Conservation (phyloP, 1,140 invertebrate genomes). For the Heliconius melpomene region DNA sequence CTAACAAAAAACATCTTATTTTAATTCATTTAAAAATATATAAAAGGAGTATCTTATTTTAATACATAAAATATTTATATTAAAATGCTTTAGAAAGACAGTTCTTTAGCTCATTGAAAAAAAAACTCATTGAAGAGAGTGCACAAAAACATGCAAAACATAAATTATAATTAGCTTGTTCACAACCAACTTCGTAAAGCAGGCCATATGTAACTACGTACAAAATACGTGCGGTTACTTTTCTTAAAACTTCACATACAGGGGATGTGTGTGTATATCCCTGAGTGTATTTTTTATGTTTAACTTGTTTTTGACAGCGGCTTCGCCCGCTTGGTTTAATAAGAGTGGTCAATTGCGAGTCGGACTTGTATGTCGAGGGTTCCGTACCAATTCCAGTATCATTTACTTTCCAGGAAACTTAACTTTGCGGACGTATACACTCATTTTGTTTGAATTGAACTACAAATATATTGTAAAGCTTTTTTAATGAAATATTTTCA, state of each 20-base stretch:
- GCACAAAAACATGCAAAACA: background rate
- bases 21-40: background rate
- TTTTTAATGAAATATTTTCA: too few relatives aligned
- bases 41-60: background rate
- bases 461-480: too few relatives aligned
- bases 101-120: background rate
- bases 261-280: too few relatives aligned
- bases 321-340: too few relatives aligned
- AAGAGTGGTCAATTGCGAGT: too few relatives aligned
- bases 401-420: too few relatives aligned
- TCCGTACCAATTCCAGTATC: too few relatives aligned
- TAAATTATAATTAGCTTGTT: conserved; percentile 12
- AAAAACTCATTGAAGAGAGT: background rate
- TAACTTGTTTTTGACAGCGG: too few relatives aligned
- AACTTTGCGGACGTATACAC: too few relatives aligned
- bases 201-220: background rate
- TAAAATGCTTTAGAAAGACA: background rate
- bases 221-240: background rate
- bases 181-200: background rate
- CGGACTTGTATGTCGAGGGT: too few relatives aligned
- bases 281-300: background rate
- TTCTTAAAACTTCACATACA: background rate
- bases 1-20: background rate
- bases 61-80: background rate
- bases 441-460: too few relatives aligned